phyloP scores from a whole-genome alignment of 1,140 invertebrate genomes.

The Phenacoccus solenopsis region DNA sequence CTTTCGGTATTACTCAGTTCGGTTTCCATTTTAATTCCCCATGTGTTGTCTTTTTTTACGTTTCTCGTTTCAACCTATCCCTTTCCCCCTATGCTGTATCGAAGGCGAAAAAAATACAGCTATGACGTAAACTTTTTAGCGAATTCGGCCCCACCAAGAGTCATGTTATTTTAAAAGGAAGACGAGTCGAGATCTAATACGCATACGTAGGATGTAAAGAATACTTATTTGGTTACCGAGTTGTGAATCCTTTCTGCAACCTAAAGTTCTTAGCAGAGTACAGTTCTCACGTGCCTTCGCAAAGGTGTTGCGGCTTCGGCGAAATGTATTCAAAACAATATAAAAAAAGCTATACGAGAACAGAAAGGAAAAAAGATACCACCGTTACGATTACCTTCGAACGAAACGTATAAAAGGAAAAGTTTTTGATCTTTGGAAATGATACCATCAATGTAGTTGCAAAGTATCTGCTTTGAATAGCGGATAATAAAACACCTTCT shows the following conservation, averaged over 20 bases:
- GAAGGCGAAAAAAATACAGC: background rate
- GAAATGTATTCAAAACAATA: too few relatives aligned
- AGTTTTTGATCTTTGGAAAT: background rate
- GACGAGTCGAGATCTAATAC: too few relatives aligned
- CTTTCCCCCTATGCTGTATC: background rate
- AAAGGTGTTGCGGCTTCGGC: too few relatives aligned
- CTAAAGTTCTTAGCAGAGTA: too few relatives aligned
- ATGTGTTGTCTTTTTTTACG: background rate
- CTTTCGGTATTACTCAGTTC: conserved; percentile 15
- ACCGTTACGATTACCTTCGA: too few relatives aligned
- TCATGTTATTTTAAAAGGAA: too few relatives aligned
- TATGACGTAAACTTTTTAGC: background rate
- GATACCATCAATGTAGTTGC: background rate
- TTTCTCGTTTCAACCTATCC: background rate
- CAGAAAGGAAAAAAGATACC: too few relatives aligned
- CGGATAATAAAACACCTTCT: background rate
- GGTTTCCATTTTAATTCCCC: conserved; percentile 8
- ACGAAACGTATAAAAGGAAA: background rate
- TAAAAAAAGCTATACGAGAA: too few relatives aligned
- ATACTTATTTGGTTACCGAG: too few relatives aligned
- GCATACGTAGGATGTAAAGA: too few relatives aligned
- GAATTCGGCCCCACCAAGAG: background rate
- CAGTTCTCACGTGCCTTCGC: too few relatives aligned
- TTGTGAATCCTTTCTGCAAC: too few relatives aligned
- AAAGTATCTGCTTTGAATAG: conserved; percentile 2